Percentiles rank a stretch among this genome's conserved stretches.
Conservation (phyloP, 2,113 vertebrate genomes). For the Hyla sarda region DNA sequence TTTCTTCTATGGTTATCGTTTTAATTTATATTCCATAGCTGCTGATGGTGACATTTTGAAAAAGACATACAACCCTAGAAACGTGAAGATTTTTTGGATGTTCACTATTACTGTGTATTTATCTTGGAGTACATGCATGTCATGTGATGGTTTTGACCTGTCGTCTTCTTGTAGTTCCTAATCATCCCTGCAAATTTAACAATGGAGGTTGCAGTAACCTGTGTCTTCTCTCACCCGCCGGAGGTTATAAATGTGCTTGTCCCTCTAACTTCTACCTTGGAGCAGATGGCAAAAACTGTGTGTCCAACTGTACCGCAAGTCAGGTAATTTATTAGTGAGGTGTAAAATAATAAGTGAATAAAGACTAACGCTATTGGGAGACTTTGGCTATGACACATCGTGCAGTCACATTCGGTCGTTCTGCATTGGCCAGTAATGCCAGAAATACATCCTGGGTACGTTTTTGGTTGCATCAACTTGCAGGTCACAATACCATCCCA, state of each 20-base stretch:
- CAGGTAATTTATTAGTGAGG: slow-evolving; percentile 78
- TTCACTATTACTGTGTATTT: not conserved
- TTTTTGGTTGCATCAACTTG: too few relatives aligned
- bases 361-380: too few relatives aligned
- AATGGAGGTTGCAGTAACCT: slow-evolving; percentile 96
- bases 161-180: slow-evolving; percentile 77
- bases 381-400: too few relatives aligned
- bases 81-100: too few relatives aligned
- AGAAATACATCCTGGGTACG: too few relatives aligned
- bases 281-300: slow-evolving; percentile 85
- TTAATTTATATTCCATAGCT: too few relatives aligned
- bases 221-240: slow-evolving; percentile 89
- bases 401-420: too few relatives aligned
- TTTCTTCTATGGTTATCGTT: too few relatives aligned
- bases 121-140: not conserved
- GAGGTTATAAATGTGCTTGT: slow-evolving; percentile 91
- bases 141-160: accelerated
- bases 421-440: too few relatives aligned
- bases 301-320: slow-evolving; percentile 97
- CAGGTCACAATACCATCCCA: too few relatives aligned
- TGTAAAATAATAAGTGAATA: not conserved
- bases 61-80: too few relatives aligned
- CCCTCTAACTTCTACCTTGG: slow-evolving; percentile 98
- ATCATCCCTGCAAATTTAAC: slow-evolving; percentile 89
- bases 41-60: too few relatives aligned